Percentiles rank a stretch among this genome's conserved stretches.
These are phyloP conservation scores for Chinchilla lanigera DNA, from an alignment of 2,113 vertebrate species.

Conservation along the genomic window DNA sequence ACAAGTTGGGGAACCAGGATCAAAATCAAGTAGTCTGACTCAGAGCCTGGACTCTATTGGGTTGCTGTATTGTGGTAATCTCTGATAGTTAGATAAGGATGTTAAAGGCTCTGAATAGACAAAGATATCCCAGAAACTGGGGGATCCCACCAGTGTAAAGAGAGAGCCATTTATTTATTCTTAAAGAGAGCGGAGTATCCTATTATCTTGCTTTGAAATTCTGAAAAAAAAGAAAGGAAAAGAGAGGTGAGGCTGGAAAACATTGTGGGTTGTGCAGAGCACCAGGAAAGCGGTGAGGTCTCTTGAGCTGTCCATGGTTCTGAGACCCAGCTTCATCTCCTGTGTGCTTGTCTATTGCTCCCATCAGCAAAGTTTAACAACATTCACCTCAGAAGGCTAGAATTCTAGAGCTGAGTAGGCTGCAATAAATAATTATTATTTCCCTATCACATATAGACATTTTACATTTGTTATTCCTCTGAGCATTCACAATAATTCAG, in stretches of 20 bases:
- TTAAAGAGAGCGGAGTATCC: neutral
- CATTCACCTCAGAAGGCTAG: neutral
- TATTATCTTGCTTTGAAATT: too few species aligned
- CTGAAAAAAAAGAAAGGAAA: too few species aligned
- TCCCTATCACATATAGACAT: neutral
- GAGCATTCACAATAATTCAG: neutral
- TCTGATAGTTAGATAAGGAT: neutral
- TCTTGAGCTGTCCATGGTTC: neutral
- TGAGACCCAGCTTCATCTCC: neutral
- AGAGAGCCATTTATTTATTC: neutral
- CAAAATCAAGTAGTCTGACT: neutral
- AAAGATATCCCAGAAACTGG: neutral
- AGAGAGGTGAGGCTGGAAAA: neutral
- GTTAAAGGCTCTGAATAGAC: neutral
- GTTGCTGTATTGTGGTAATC: neutral
- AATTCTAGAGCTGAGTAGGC: neutral
- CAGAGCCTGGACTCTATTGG: neutral
- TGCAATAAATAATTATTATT: neutral
- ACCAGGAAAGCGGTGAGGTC: rapidly evolving
- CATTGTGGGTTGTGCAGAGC: neutral
- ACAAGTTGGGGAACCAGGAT: neutral
- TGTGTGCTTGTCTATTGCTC: neutral
- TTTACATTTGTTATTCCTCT: slow-evolving; percentile 16
- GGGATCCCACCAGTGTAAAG: neutral
- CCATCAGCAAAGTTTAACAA: neutral